Base-by-base conservation (phyloP, 2,797 vertebrate genomes). In the Anisognathus igniventris region DNA sequence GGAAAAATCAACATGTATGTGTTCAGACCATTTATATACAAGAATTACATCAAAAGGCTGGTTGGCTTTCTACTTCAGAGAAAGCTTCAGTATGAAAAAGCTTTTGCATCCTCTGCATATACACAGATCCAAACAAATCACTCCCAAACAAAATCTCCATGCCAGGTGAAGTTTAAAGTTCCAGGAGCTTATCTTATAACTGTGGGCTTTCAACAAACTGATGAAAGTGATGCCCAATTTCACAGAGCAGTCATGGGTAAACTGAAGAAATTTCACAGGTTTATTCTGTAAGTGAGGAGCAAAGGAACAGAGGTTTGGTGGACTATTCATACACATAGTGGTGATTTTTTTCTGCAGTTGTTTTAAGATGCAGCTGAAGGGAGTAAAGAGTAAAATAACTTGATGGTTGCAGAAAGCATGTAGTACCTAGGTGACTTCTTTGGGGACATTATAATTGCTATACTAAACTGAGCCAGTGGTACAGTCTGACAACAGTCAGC, bases 191-290 rank as follows among this genome's bases (percentile, higher is more conserved):
- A 88, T 92, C 72, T 95, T 92, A 7, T 58, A 92, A 86, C 42
- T 92, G 53, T 30, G 23, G 44, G 35, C 37, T 77, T 90, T 86
- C 88, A 82, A 79, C 61, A 94, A 95, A 96, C 66, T 67, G 81
- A 89, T 90, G 40, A 66, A 44, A 90, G 57, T 3, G 16, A 91
- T 76, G 54, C 75, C 72, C 31, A 78, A 87, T 95, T 94, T 96
- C 92, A 90, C 84, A 95, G 66, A 87, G 67, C 35, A 65, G 73
- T 88, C 74, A 94, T n/a, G 48, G 88, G 62, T 39, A 95, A 94
- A 87, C 20, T 47, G 9, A 30, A 84, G 82, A 91, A 90, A 94
- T 94, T 90, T 90, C 95, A 96, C 64, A 94, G n/a, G 68, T 94
- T 85, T 79, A 70, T 79, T 82, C 62, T 67, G 64, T 58, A 96